Base-by-base conservation (phyloP, 1,140 invertebrate species). In the Andrena cerasifolii region DNA sequence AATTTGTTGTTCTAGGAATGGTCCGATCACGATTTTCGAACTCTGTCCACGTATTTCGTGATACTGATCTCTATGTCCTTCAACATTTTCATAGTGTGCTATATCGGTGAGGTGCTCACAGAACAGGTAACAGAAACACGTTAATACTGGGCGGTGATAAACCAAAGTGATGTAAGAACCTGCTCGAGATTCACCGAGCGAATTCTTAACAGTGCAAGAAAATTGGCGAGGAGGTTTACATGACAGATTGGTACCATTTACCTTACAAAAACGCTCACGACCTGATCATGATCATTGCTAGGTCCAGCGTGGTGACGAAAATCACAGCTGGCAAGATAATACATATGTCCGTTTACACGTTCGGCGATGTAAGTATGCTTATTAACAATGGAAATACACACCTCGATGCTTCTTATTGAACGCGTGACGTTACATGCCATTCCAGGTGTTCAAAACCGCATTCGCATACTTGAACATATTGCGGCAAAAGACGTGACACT, bases 1-100 rank as follows among this genome's bases (percentile, higher is more conserved):
- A 5, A 40, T 10, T 40, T 40, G 10, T 40, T 49, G 45, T 85
- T 79, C 18, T 58, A 89, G 88, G 82, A 88, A 51, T 87, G 86
- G 77, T 70, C 68, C 51, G 18, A 54, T 10, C 66, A 31, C 7
- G 72, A 79, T 2, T 36, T 58, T 24, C 78, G 45, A 24, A 77
- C 59, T 56, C 89, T 84, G 58, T 66, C 75, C 4, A 67, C 76
- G 1, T 89, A 86, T 24, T 53, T 56, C n/a, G 85, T 88, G 28
- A 7, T 89, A 28, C 58, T 87, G 8, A 77, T 51, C 16, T 85
- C 85, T 0, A 85, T 88, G 62, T 73, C 66, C 0, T 88, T 88
- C 43, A 88, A 88, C 73, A 88, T 88, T 54, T 89, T 89, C 8
- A 84, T 88, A 74, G 88, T 88, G 26, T 89, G 88, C 75, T 89